Base-by-base conservation (phyloP, 2,113 vertebrate species). In the Regulus satrapa region DNA sequence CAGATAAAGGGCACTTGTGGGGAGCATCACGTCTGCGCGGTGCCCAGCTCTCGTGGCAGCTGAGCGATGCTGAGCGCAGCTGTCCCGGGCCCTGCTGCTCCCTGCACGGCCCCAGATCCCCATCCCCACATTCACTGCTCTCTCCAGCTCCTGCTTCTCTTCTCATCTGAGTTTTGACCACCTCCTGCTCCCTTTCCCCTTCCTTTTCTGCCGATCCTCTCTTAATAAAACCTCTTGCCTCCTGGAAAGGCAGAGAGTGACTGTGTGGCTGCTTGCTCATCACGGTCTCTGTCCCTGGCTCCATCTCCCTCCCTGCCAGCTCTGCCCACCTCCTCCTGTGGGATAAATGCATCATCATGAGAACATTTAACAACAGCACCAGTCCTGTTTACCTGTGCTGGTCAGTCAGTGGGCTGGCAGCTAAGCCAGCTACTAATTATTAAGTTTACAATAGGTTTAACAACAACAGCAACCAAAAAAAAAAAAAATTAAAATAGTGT, bases 1-100 rank as follows among this genome's bases (percentile, higher is more conserved):
- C 79, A 91, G 75, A 92, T 83, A 95, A 94, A 95, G 89, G 86
- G 67, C 79, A 69, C 91, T 95, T 83, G 91, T 92, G 89, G 93
- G 14, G 75, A 92, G 58, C 76, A 38, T 41, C 93, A 77, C 10
- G 9, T 49, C 79, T 46, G 49, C 9, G 19, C 49, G 64, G 63
- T 1, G 10, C 76, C 31, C 86, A 64, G 89, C 67, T 73, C 67
- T 25, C 17, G 34, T 48, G 6, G 6, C 62, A 68, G 83, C 86
- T 95, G 91, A 89, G 88, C 20, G 9, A 46, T 5, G 78, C 23
- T 32, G 84, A 67, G 58, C 2, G 1, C 78, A 55, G 51, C 74
- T 10, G 3, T 31, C 71, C 58, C 1, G 0, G 43, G 2, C 49
- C 31, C 34, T 28, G 9, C 69, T 0, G 0, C 28, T 66, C 81